Conservation (phyloP, 2,113 vertebrate genomes). For the Neogale vison region DNA sequence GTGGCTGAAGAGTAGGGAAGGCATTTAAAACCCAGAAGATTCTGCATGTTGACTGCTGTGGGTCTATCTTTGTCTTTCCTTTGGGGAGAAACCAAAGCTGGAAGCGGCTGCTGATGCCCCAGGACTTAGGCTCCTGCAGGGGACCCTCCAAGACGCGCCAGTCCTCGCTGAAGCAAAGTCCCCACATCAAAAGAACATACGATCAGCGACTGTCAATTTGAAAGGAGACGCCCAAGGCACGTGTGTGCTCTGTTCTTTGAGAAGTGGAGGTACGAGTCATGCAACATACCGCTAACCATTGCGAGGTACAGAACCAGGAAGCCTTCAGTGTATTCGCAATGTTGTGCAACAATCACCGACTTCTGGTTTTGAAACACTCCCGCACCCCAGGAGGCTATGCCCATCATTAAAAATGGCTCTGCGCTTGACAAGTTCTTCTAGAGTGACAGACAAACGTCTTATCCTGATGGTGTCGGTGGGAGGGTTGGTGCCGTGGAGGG, state of each 20-base stretch:
- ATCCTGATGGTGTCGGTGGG: background rate
- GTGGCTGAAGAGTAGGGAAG: background rate
- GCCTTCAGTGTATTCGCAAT: background rate
- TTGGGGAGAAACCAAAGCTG: background rate
- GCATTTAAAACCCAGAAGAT: background rate
- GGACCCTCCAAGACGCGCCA: background rate
- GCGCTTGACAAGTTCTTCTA: background rate
- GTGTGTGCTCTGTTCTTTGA: background rate
- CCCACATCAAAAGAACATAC: too few species aligned
- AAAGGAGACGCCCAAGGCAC: background rate
- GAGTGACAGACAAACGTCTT: background rate
- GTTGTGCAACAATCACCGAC: too few species aligned
- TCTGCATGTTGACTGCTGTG: fast-evolving
- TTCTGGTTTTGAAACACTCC: background rate
- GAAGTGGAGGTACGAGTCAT: background rate
- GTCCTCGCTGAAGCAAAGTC: too few species aligned
- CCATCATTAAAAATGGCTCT: background rate
- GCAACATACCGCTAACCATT: too few species aligned
- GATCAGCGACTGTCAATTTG: background rate
- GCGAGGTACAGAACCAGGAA: fast-evolving
- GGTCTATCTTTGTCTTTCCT: background rate
- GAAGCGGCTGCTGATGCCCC: background rate
- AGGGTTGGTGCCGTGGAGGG: background rate
- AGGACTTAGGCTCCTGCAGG: too few species aligned
- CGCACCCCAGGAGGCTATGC: background rate